Evolutionary conservation across 2,797 vertebrate genomes (phyloP).

Genomic region (Ptychadena robeensis): DNA sequence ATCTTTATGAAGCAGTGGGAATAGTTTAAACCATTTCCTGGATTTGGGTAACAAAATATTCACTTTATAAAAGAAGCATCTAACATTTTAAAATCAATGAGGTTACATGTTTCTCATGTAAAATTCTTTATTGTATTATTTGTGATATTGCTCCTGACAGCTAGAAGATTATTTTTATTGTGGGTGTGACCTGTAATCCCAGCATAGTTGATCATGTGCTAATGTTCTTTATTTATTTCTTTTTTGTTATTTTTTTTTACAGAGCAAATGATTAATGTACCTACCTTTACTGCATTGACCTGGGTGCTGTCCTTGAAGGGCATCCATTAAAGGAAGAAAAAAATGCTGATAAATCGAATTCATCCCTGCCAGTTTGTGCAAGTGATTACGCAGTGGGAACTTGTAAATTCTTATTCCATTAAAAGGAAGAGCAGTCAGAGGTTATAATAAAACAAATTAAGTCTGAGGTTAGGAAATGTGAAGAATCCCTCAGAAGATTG

Average conservation of each 20-base stretch:
- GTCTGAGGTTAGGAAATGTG: conserved; percentile 55
- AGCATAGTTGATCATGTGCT: conserved; percentile 70
- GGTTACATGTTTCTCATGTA: conserved; percentile 56
- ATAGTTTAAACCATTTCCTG: neutral
- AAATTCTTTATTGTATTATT: conserved; percentile 47
- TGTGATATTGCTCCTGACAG: conserved; percentile 68
- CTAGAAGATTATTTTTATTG: conserved; percentile 73
- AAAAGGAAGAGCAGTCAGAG: conserved; percentile 45
- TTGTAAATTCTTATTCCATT: conserved; percentile 62
- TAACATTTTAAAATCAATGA: conserved; percentile 50
- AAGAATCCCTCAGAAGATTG: conserved; percentile 36
- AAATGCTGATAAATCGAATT: conserved; percentile 74
- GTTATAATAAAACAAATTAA: conserved; percentile 53
- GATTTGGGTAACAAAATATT: neutral
- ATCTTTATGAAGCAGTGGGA: neutral
- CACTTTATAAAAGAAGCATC: conserved; percentile 12
- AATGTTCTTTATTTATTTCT: conserved; percentile 78
- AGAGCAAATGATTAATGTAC: conserved; percentile 76
- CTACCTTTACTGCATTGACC: conserved; percentile 72
- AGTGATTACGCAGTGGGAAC: conserved; percentile 63
- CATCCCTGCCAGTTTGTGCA: conserved; percentile 68
- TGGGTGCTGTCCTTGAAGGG: conserved; percentile 75
- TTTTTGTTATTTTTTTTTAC: conserved; percentile 70
- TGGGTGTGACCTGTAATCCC: conserved; percentile 69
- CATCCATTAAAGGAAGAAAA: conserved; percentile 66